These are phyloP conservation scores for Paraplagusia blochii DNA, from an alignment of 2,113 vertebrate genomes.

Conservation along the genomic window DNA sequence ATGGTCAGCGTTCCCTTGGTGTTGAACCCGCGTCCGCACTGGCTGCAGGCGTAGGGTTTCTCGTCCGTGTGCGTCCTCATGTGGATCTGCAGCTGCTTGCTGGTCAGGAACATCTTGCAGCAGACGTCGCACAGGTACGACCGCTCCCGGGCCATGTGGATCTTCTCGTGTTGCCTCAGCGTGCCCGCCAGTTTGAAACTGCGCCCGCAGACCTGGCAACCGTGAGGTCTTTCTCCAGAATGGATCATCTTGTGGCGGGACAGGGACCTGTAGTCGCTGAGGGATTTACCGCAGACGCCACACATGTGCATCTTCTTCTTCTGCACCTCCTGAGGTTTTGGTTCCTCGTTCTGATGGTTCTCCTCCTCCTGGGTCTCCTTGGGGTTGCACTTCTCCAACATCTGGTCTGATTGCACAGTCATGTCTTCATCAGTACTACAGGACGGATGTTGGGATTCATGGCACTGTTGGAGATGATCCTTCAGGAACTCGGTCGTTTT, in stretches of 20 bases:
- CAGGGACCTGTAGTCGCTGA: conserved; percentile 43
- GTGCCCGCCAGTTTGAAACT: conserved; percentile 51
- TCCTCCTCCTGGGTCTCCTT: conserved; percentile 3
- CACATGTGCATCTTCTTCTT: conserved; percentile 36
- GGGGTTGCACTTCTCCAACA: background rate
- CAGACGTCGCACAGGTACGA: conserved; percentile 59
- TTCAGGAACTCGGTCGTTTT: background rate
- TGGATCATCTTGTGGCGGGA: conserved; percentile 58
- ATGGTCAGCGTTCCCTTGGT: conserved; percentile 32
- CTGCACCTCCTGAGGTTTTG: conserved; percentile 1
- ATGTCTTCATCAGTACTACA: conserved; percentile 4
- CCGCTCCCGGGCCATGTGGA: conserved; percentile 42
- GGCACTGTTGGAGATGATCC: conserved; percentile 20
- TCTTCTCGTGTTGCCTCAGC: conserved; percentile 57
- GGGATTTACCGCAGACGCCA: conserved; percentile 49
- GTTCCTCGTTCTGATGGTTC: conserved; percentile 12
- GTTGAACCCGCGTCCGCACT: conserved; percentile 47
- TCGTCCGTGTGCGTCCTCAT: conserved; percentile 50
- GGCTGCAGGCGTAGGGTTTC: conserved; percentile 38
- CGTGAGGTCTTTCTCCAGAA: conserved; percentile 44
- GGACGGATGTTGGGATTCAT: conserved; percentile 22
- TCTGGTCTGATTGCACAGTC: background rate
- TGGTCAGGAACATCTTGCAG: conserved; percentile 59
- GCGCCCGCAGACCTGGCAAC: conserved; percentile 44
- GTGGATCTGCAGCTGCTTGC: conserved; percentile 52